Evolutionary conservation across 2,888 invertebrate genomes (phyloP), one percentile per base, ranked within the genome.

Genomic region (Incurvaria masculella): DNA sequence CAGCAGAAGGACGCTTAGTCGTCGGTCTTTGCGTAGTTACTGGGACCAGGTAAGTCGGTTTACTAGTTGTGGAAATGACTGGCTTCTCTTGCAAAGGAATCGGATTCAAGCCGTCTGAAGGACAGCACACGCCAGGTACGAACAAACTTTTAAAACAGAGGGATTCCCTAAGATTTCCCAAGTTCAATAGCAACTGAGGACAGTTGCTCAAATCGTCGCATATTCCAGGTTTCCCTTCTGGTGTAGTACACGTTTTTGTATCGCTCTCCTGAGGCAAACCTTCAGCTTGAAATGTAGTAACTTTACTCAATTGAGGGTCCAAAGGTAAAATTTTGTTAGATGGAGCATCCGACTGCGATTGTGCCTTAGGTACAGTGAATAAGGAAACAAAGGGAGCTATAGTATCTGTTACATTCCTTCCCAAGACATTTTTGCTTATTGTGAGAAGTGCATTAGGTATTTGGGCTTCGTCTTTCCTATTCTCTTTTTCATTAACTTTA

Each of bases 101-200:
- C 4, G 67, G 61, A n/a, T 69, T 62, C 3, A 73, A 61, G 1
- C 63, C 72, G 58, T 75, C 78, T 58, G 78, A 69, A 8, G 94
- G 94, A 66, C 95, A 95, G 62, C 95, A 95, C 2, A 95, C 94
- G 1, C 95, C 95, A 1, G 95, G 95, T 2, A 92, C 90, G 60
- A 94, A 94, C 2, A 94, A 79, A 53, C 90, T 91, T 71, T 94
- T 94, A 62, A 95, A 95, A 61, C 95, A 95, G 10, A 95, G 76
- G 0, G 94, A 94, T 61, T 93, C 91, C 23, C 94, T 74, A 17
- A 95, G 74, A 63, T 87, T 89, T 14, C 88, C 85, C 45, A 94
- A 75, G 66, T 94, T 91, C 19, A 95, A 69, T 1, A 94, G 72
- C 21, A 94, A 68, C 56, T 92, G 90, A 0, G 94, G 94, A 61